Conservation (phyloP, 2,797 vertebrate species). For the Semaprochilodus insignis region DNA sequence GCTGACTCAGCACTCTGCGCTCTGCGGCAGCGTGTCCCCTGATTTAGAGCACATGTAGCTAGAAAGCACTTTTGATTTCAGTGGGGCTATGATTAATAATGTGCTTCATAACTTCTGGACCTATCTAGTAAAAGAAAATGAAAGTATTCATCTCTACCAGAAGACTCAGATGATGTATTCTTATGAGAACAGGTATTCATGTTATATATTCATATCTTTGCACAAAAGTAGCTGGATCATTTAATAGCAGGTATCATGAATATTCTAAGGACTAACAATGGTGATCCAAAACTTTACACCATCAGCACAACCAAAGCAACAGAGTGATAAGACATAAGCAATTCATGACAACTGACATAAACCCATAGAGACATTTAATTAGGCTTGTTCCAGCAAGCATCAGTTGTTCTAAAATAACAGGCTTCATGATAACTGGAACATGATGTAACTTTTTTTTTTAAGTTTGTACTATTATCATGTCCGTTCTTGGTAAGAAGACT, state of each 20-base stretch:
- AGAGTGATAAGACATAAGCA: no score
- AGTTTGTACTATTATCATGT: no score
- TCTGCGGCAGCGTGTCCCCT: constrained; percentile 11
- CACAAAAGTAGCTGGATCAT: not conserved
- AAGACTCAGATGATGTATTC: constrained; percentile 13
- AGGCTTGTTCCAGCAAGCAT: no score
- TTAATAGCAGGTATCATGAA: not conserved
- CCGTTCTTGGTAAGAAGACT: no score
- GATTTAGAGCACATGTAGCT: constrained; percentile 50
- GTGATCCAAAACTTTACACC: not conserved
- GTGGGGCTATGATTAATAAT: constrained; percentile 53
- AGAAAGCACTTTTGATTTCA: constrained; percentile 49
- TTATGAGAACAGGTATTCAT: not conserved
- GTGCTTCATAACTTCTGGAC: constrained; percentile 65
- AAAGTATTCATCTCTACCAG: constrained; percentile 13
- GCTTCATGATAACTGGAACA: no score
- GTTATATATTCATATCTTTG: not conserved
- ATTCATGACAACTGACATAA: no score
- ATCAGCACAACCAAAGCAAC: not conserved
- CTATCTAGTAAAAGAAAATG: constrained; percentile 58
- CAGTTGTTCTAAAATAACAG: no score
- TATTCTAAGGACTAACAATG: not conserved
- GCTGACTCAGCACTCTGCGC: constrained; percentile 44
- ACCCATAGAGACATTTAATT: no score
- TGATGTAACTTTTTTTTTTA: no score